These are phyloP conservation scores for Eupithecia subumbrata DNA, from an alignment of 2,888 invertebrate genomes.

Conservation along the genomic window DNA sequence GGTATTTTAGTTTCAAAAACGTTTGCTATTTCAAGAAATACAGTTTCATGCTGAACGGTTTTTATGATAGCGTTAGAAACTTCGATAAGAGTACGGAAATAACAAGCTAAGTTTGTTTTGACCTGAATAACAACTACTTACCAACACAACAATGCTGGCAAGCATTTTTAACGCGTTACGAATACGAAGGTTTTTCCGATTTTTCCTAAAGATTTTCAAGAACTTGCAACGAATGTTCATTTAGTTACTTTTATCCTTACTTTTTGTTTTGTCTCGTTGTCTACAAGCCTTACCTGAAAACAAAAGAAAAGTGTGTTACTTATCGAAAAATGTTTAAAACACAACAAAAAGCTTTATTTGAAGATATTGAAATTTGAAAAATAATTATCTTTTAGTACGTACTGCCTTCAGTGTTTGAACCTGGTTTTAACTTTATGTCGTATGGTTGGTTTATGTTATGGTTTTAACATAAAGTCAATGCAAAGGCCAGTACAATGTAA, in stretches of 20 bases:
- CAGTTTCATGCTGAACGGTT: constrained; percentile 33
- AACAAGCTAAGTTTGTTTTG: constrained; percentile 37
- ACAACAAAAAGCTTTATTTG: neutral
- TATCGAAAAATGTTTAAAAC: neutral
- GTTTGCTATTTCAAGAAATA: constrained; percentile 19
- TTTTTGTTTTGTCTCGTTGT: constrained; percentile 15
- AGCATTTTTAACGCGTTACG: constrained; percentile 28
- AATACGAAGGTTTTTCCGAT: constrained; percentile 22
- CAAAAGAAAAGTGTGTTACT: constrained; percentile 32
- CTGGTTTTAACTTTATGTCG: neutral
- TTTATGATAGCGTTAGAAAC: constrained; percentile 37
- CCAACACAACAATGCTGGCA: constrained; percentile 16
- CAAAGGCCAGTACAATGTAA: neutral
- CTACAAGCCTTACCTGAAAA: constrained; percentile 29
- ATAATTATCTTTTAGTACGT: neutral
- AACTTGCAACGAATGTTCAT: constrained; percentile 10
- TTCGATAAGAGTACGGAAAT: constrained; percentile 41
- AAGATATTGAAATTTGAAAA: neutral
- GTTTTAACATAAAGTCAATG: too few relatives aligned
- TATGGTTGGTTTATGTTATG: too few relatives aligned
- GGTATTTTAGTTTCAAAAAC: constrained; percentile 12
- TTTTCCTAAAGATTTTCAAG: constrained; percentile 11
- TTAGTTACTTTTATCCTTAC: constrained; percentile 23
- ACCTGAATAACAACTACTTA: constrained; percentile 36
- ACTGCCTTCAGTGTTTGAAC: neutral